Percentiles rank a stretch among this genome's conserved stretches.
These are phyloP conservation scores for Porites lutea DNA, from an alignment of 64 coral and sea anemone species.

Conservation along the genomic window DNA sequence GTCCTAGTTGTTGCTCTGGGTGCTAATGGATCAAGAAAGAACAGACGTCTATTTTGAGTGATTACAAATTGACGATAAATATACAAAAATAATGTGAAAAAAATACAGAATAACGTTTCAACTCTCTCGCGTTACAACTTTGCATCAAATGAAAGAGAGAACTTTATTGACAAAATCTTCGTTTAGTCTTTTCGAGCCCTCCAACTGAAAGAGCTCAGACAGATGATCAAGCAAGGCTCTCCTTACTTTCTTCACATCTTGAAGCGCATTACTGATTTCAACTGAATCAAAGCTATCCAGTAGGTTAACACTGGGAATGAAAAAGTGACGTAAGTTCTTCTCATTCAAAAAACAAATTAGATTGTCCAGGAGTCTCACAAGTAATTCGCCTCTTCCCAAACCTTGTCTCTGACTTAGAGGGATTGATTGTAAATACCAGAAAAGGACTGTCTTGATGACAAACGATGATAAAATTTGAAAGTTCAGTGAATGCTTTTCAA, in stretches of 20 bases:
- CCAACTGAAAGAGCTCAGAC: slow-evolving; percentile 10
- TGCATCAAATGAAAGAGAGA: not conserved
- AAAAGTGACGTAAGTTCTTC: slow-evolving; percentile 34
- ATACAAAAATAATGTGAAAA: no score
- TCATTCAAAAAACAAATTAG: not conserved
- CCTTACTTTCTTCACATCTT: not conserved
- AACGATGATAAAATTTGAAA: slow-evolving; percentile 6
- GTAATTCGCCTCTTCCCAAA: slow-evolving; percentile 28
- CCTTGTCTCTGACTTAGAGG: not conserved
- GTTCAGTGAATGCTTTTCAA: not conserved
- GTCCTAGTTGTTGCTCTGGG: no score
- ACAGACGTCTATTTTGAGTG: no score
- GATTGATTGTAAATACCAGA: slow-evolving; percentile 39
- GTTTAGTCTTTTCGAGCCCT: not conserved
- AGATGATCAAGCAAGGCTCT: not conserved
- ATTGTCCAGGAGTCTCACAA: not conserved
- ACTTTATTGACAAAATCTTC: slow-evolving; percentile 38
- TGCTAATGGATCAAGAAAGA: no score
- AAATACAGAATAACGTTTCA: no score
- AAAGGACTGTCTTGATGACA: slow-evolving; percentile 7
- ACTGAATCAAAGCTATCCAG: not conserved
- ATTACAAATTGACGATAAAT: no score
- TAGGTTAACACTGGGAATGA: not conserved
- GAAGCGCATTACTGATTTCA: slow-evolving; percentile 3
- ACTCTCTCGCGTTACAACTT: not conserved